These are phyloP conservation scores for Linyphia triangularis DNA, from an alignment of 2,888 invertebrate species.

Conservation along the genomic window DNA sequence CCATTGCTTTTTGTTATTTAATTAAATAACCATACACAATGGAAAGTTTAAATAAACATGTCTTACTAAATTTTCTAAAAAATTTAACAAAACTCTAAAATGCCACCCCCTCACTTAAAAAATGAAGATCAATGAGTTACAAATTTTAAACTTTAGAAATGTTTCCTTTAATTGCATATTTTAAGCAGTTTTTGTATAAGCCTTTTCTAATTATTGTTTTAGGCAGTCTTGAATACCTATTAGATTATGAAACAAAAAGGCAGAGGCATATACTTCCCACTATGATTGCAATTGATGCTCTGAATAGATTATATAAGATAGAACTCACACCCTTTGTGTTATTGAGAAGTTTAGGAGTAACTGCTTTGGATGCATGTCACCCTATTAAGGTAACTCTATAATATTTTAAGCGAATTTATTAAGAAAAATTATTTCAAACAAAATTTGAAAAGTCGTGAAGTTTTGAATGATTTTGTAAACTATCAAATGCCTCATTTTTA, in stretches of 20 bases:
- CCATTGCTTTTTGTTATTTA: too few species aligned
- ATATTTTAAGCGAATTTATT: too few species aligned
- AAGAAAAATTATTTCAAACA: not conserved
- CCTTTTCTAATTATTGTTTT: conserved; percentile 76
- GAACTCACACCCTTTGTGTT: conserved; percentile 85
- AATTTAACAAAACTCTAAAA: too few species aligned
- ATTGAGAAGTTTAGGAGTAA: conserved; percentile 89
- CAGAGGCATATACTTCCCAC: conserved; percentile 93
- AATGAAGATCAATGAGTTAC: too few species aligned
- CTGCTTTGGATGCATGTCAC: conserved; percentile 87
- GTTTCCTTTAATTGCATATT: not conserved
- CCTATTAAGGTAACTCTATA: conserved; percentile 85
- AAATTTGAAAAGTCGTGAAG: not conserved
- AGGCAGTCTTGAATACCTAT: conserved; percentile 86
- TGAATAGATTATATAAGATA: conserved; percentile 90
- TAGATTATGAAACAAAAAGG: conserved; percentile 90
- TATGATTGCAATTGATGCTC: conserved; percentile 90
- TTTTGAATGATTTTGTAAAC: not conserved
- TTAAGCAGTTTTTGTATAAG: too few species aligned
- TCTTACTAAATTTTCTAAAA: too few species aligned
- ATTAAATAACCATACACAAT: too few species aligned
- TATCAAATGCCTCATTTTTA: too few species aligned
- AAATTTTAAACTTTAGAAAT: too few species aligned
- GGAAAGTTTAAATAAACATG: too few species aligned
- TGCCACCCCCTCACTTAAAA: too few species aligned